Conservation (phyloP, 2,888 invertebrate species). For the Tenthredo mesomela region DNA sequence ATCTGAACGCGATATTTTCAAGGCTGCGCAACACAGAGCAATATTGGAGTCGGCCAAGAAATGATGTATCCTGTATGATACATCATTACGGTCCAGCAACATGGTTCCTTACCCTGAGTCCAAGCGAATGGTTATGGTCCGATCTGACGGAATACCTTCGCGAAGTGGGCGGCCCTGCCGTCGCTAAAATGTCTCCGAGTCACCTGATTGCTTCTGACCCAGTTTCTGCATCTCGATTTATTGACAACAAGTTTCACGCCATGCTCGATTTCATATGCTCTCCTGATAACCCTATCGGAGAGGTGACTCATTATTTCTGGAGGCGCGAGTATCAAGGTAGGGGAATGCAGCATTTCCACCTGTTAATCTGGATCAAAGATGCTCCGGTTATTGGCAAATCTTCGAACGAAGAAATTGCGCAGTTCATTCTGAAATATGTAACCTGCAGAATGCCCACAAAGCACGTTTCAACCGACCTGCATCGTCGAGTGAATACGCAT, state of each 20-base stretch:
- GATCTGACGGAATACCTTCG: slow-evolving; percentile 66
- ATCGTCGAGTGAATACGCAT: slow-evolving; percentile 58
- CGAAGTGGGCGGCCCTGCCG: slow-evolving; percentile 61
- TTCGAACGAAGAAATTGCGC: slow-evolving; percentile 59
- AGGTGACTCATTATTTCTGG: slow-evolving; percentile 60
- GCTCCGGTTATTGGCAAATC: slow-evolving; percentile 61
- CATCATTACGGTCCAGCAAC: slow-evolving; percentile 63
- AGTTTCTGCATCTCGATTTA: slow-evolving; percentile 68
- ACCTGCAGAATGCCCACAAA: slow-evolving; percentile 60
- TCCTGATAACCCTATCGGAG: slow-evolving; percentile 61
- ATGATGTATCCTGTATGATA: slow-evolving; percentile 60
- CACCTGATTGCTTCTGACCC: slow-evolving; percentile 68
- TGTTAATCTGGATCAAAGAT: slow-evolving; percentile 63
- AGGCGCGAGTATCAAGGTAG: slow-evolving; percentile 63
- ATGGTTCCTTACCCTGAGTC: slow-evolving; percentile 61
- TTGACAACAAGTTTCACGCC: slow-evolving; percentile 66
- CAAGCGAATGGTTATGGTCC: slow-evolving; percentile 63
- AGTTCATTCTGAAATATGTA: slow-evolving; percentile 62
- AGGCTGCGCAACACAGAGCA: slow-evolving; percentile 54
- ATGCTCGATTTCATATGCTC: slow-evolving; percentile 66
- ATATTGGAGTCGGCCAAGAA: slow-evolving; percentile 60
- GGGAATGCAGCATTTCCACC: slow-evolving; percentile 63
- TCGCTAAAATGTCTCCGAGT: slow-evolving; percentile 61
- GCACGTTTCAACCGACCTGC: slow-evolving; percentile 58
- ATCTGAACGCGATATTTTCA: slow-evolving; percentile 59